Percentiles rank a stretch among this genome's conserved stretches.
Conservation (phyloP, 2,113 vertebrate species). For the Craseonycteris thonglongyai region DNA sequence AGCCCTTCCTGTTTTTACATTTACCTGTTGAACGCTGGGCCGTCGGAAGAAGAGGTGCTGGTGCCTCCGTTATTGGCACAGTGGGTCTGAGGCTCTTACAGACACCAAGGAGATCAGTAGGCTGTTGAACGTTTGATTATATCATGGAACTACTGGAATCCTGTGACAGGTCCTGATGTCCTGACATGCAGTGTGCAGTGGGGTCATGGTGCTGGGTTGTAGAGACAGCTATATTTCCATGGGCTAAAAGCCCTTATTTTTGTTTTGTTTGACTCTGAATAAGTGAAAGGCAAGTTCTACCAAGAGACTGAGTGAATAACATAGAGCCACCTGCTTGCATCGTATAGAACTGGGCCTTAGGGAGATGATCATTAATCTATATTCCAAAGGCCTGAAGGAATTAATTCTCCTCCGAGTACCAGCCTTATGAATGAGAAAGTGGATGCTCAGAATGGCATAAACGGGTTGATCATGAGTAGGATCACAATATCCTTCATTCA, state of each 20-base stretch:
- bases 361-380: background rate
- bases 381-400: background rate
- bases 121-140: background rate
- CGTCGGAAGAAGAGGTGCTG: background rate
- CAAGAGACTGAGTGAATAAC: background rate
- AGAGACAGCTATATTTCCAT: background rate
- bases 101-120: background rate
- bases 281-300: background rate
- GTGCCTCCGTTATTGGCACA: background rate
- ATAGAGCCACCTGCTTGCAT: background rate
- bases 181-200: background rate
- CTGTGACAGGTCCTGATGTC: background rate
- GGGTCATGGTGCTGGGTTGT: background rate
- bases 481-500: background rate
- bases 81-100: background rate
- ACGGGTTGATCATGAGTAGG: background rate
- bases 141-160: background rate
- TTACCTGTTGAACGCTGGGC: background rate
- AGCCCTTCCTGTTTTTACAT: background rate
- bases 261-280: background rate
- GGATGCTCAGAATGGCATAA: background rate
- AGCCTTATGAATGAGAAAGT: background rate
- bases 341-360: background rate
- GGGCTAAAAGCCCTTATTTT: background rate
- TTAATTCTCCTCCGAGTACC: background rate